Conservation (phyloP, 2,888 invertebrate species). For the Dilophus febrilis region DNA sequence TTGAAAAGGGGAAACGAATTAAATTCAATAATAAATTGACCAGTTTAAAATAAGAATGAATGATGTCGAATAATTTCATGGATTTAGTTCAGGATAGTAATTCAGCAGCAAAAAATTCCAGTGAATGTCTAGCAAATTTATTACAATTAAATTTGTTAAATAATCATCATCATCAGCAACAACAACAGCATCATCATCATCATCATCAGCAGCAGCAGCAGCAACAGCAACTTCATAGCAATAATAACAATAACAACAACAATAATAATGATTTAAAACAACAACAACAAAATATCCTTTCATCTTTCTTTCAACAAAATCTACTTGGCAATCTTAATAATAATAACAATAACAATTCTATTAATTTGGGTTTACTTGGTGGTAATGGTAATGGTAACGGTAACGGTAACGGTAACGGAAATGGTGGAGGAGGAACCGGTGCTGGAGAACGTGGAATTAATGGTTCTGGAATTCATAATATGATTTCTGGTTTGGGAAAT, state of each 20-base stretch:
- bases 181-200: neutral
- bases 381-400: slow-evolving; percentile 12
- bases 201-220: neutral
- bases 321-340: no score
- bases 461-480: no score
- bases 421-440: no score
- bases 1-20: neutral
- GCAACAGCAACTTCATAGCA: neutral
- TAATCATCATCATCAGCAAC: neutral
- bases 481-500: no score
- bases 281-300: no score
- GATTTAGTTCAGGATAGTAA: slow-evolving; percentile 2
- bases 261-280: no score
- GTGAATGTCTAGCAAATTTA: slow-evolving; percentile 4
- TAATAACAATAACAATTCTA: no score
- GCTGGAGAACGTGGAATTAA: no score
- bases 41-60: neutral
- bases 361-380: slow-evolving; percentile 25
- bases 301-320: no score
- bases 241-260: no score
- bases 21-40: neutral
- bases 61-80: slow-evolving; percentile 6
- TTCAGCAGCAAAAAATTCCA: slow-evolving; percentile 4
- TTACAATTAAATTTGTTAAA: slow-evolving; percentile 5
- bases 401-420: slow-evolving; percentile 8